Evolutionary conservation across 2,797 vertebrate species (phyloP).

Genomic region (Neopelma chrysocephalum): DNA sequence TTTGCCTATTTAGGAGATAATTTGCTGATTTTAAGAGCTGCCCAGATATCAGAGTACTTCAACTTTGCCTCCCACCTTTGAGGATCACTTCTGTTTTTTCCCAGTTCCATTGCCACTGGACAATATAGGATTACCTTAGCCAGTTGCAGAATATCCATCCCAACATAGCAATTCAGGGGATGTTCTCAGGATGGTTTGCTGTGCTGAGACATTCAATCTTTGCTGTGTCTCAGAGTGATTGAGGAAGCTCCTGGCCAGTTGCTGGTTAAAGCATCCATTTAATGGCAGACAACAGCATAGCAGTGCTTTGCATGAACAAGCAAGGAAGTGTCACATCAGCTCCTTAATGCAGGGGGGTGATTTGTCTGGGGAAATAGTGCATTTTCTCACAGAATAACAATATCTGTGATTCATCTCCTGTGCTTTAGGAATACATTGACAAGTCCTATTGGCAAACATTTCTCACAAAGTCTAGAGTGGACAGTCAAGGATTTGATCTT

Average conservation of each 20-base stretch:
- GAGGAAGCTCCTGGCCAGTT: not conserved
- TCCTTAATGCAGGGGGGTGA: conserved; percentile 1
- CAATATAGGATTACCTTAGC: not conserved
- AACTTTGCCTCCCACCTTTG: not conserved
- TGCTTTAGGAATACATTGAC: not conserved
- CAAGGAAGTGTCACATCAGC: conserved; percentile 14
- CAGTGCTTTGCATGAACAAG: conserved; percentile 16
- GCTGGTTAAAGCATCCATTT: not conserved
- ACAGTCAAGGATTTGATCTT: conserved; percentile 1
- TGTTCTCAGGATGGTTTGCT: not conserved
- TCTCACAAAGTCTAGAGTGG: not conserved
- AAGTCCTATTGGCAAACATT: conserved; percentile 8
- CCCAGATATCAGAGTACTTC: not conserved
- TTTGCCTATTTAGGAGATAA: not conserved
- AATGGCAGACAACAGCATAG: not conserved
- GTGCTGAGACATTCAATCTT: not conserved
- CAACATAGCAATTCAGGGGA: not conserved
- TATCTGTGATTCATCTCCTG: not conserved
- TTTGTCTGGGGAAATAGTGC: conserved; percentile 21
- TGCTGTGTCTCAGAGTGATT: not conserved
- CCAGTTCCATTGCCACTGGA: not conserved
- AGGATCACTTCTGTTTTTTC: not conserved
- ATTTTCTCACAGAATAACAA: conserved; percentile 27
- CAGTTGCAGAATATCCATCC: not conserved
- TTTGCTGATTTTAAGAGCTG: not conserved